Evolutionary conservation across 2,113 vertebrate genomes (phyloP), one percentile per base, ranked within the genome.

Genomic region (Solenodon paradoxus): DNA sequence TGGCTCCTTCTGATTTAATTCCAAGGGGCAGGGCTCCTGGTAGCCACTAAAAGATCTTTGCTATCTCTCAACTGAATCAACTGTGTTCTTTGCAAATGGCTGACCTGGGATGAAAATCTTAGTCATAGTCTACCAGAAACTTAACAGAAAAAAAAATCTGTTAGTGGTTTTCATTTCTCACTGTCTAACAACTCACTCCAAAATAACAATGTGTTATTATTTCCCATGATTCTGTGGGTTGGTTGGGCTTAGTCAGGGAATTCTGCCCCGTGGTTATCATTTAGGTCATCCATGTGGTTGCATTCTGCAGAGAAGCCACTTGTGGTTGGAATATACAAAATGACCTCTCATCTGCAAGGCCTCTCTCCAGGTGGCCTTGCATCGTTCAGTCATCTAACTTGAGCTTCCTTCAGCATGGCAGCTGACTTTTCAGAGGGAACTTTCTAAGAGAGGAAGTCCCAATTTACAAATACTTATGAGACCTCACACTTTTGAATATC

Each of bases 1-100:
- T 20, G 9, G 61, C 42, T 96, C 51, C 47, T 87, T 90, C 51
- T 80, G 42, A 96, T 72, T 71, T 30, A 80, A 81, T 90, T 51
- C 78, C 17, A 51, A 93, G 85, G 68, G 89, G 75, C 96, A 40
- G 15, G 71, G 64, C 40, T 74, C 81, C 63, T 9, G 42, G 45
- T 4, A 17, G 82, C 57, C 55, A 85, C 59, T 12, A 42, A 72
- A 83, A 63, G 68, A 72, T 1, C 35, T 28, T 35, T 42, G 32
- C 30, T 71, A 2, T 64, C 47, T 74, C 51, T 8, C 17, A 11
- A 38, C 49, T 57, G 72, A 91, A 87, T 24, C 82, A 59, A 68
- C 83, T 66, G 30, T 35, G 30, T 10, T 88, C 57, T 89, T 63
- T 75, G 69, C 64, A 79, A 80, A n/a, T 47, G 55, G 32, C 47